These are phyloP conservation scores for Adelognathus sp. DNA, from an alignment of 2,888 invertebrate genomes.

Conservation along the genomic window DNA sequence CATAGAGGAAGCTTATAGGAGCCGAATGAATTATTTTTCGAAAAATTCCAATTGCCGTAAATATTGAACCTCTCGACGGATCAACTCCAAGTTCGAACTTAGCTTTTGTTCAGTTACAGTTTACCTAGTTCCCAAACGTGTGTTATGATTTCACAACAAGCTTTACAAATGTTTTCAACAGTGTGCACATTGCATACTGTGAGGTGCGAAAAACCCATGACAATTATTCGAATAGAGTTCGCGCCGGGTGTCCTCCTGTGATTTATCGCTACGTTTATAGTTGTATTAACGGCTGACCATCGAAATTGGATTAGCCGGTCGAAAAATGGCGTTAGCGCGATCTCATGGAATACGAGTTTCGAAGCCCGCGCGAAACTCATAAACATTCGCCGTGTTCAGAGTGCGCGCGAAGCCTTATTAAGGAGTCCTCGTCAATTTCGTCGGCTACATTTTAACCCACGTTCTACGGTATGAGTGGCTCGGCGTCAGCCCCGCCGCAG, in stretches of 20 bases:
- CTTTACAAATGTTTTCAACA: no score
- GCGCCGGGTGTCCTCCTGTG: background rate
- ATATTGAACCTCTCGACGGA: no score
- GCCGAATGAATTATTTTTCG: no score
- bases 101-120: no score
- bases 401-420: conserved; percentile 66
- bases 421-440: conserved; percentile 73
- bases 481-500: conserved; percentile 48
- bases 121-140: no score
- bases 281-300: conserved; percentile 41
- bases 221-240: background rate
- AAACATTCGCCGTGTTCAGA: conserved; percentile 20
- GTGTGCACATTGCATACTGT: no score
- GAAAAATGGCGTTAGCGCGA: conserved; percentile 35
- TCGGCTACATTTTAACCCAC: conserved; percentile 68
- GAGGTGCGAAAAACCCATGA: conserved; percentile 5
- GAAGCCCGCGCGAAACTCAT: conserved; percentile 10
- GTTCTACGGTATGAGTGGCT: conserved; percentile 24
- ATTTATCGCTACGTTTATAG: conserved; percentile 40
- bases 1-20: no score
- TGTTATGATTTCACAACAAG: no score
- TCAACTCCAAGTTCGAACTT: no score
- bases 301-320: conserved; percentile 52
- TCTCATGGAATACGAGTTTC: conserved; percentile 13
- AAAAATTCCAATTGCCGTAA: no score